phyloP scores from a whole-genome alignment of 2,797 vertebrate species.

The Gallirallus australis region DNA sequence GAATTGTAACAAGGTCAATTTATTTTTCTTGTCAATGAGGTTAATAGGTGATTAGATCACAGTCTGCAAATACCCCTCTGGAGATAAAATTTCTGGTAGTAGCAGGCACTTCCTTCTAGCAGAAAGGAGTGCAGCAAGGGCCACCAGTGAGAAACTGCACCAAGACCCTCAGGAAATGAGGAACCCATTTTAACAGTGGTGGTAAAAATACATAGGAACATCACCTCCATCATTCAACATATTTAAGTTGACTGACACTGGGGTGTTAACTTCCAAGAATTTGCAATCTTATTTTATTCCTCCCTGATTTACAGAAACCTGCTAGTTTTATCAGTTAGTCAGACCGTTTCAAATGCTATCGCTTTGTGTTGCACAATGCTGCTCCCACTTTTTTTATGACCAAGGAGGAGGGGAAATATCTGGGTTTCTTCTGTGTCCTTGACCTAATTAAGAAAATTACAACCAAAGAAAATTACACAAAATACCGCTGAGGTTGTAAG shows the following conservation, averaged over 20 bases:
- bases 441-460: neutral
- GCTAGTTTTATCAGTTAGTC: neutral
- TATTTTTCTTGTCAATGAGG: neutral
- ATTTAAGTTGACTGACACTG: neutral
- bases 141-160: neutral
- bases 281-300: neutral
- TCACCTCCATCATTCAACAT: neutral
- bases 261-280: neutral
- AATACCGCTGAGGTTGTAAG: neutral
- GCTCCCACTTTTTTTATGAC: neutral
- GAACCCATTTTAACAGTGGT: neutral
- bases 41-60: neutral
- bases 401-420: neutral
- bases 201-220: neutral
- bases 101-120: neutral
- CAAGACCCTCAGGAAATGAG: neutral
- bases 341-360: neutral
- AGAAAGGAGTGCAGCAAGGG: neutral
- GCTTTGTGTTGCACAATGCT: neutral
- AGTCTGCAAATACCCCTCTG: neutral
- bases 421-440: fast-evolving
- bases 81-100: neutral
- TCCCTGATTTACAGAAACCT: neutral
- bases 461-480: neutral
- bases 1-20: neutral